phyloP scores from a whole-genome alignment of 2,797 vertebrate species.

The Falco columbarius region DNA sequence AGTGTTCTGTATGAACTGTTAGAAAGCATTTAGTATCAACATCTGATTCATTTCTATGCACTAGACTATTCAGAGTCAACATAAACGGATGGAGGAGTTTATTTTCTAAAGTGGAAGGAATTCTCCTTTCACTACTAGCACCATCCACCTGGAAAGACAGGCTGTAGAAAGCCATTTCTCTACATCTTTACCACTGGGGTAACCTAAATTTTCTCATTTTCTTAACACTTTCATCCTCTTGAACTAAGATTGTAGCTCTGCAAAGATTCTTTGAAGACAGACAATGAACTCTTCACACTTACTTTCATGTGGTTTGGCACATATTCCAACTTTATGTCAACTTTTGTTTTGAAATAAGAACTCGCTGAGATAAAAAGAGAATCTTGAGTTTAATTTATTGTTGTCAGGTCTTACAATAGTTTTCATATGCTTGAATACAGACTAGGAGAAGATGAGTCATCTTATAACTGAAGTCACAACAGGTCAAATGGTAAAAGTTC shows the following conservation, averaged over 20 bases:
- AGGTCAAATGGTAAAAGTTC: neutral
- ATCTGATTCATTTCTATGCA: neutral
- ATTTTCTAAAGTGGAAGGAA: neutral
- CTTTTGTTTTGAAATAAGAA: constrained; percentile 12
- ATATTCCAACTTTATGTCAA: neutral
- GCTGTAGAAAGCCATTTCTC: neutral
- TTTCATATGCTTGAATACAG: neutral
- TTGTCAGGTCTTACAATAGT: neutral
- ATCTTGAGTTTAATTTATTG: neutral
- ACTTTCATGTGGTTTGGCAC: constrained; percentile 21
- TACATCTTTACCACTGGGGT: neutral
- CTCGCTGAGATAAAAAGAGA: neutral
- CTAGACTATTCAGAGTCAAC: neutral
- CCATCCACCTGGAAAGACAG: neutral
- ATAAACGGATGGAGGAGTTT: neutral
- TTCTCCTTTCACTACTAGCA: neutral
- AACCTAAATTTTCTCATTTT: neutral
- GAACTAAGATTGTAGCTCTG: neutral
- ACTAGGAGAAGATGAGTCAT: neutral
- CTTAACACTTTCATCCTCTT: neutral
- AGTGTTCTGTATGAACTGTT: neutral
- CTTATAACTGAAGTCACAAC: neutral
- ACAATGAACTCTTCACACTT: neutral
- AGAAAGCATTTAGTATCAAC: neutral
- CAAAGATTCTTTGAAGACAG: neutral